Percentiles rank a stretch among this genome's conserved stretches.
Conservation (phyloP, 2,888 invertebrate species). For the Himalopsyche japonica region DNA sequence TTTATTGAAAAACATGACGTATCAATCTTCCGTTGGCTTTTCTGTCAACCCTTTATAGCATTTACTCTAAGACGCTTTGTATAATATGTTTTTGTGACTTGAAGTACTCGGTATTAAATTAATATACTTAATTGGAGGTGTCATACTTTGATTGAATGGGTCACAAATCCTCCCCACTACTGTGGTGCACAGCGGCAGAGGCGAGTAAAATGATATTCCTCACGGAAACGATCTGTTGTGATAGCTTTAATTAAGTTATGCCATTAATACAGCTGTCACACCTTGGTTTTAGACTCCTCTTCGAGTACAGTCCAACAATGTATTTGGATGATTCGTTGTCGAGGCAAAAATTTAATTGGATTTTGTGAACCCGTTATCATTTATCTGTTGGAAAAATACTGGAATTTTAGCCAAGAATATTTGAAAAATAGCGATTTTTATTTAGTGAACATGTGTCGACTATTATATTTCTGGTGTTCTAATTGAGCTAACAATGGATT, state of each 20-base stretch:
- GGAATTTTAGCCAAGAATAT: no score
- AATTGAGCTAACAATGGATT: no score
- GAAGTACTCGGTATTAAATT: not conserved
- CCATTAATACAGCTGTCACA: constrained; percentile 27
- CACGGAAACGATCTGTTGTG: constrained; percentile 26
- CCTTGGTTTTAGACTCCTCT: not conserved
- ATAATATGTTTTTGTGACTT: no score
- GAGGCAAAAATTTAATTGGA: not conserved
- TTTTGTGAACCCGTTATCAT: not conserved
- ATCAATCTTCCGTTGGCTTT: no score
- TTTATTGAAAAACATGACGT: no score
- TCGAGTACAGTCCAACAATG: not conserved
- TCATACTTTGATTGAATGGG: not conserved
- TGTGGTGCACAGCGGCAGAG: not conserved
- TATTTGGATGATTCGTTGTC: not conserved
- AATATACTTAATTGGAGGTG: not conserved
- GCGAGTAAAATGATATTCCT: constrained; percentile 7
- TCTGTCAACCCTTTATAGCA: no score
- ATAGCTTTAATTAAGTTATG: constrained; percentile 26
- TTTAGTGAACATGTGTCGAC: no score
- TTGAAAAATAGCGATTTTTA: no score
- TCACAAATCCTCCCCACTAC: not conserved
- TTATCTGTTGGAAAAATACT: not conserved
- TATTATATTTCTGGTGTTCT: no score
- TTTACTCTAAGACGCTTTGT: no score